Evolutionary conservation across 2,888 invertebrate species (phyloP), one percentile per base, ranked within the genome.

Genomic region (Drosophila merina): DNA sequence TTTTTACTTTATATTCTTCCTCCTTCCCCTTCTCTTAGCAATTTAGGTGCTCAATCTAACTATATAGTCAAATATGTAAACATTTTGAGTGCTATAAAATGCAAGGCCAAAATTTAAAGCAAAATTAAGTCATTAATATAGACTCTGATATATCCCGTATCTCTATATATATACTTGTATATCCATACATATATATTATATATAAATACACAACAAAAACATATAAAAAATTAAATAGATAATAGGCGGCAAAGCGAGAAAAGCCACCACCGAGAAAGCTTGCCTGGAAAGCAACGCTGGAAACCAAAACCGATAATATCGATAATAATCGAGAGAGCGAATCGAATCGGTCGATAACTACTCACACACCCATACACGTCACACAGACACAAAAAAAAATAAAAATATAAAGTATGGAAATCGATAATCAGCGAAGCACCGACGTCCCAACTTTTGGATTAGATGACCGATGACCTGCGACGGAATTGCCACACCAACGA

Each of bases 1-100:
- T 91, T 91, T 91, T 91, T 36, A 90, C 90, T 91, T 91, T 90
- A 90, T 63, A 70, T 91, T 91, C 86, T 90, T 89, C 88, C 86
- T 83, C 72, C 89, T 80, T 82, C 79, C 74, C 90, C 86, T 86
- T 91, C 89, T 91, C 91, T 90, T 91, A 91, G 91, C 91, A 86
- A 89, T 91, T 90, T 91, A 91, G 91, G 91, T 90, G 80, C 85
- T 85, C 86, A 82, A 82, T 82, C 52, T 64, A 80, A 80, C 81
- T 84, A 78, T 77, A 88, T 76, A 88, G 75, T 75, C 89, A 85
- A 81, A 81, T 76, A 75, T 88, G 74, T 76, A 89, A 84, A 69
- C 69, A 79, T 77, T 77, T 77, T 77, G 84, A 77, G 80, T 77
- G 80, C 85, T 62, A 83, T 80, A 84, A 84, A 84, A 84, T 77